phyloP scores from a whole-genome alignment of 2,888 invertebrate species.

The Melieria crassipennis region DNA sequence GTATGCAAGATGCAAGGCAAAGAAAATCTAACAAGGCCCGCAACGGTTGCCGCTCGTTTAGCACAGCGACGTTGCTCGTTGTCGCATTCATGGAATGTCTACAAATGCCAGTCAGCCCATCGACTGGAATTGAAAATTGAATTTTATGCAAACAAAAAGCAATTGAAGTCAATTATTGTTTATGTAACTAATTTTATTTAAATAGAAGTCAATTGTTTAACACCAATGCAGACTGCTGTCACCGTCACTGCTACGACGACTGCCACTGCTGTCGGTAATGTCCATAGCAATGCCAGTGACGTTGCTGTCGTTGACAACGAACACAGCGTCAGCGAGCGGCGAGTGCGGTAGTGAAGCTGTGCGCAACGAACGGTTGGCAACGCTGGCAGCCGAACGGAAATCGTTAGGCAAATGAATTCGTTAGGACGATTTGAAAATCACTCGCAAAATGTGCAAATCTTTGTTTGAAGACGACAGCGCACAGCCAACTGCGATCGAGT shows the following conservation, averaged over 20 bases:
- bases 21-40: too few species aligned
- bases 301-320: slow-evolving; percentile 2
- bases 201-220: slow-evolving; percentile 49
- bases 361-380: not conserved
- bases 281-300: not conserved
- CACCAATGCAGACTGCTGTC: not conserved
- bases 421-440: slow-evolving; percentile 22
- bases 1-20: too few species aligned
- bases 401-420: slow-evolving; percentile 28
- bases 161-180: slow-evolving; percentile 59
- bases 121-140: slow-evolving; percentile 47
- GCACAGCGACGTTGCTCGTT: too few species aligned
- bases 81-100: too few species aligned
- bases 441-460: slow-evolving; percentile 24
- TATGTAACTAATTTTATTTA: slow-evolving; percentile 57
- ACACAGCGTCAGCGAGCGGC: not conserved
- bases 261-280: too few species aligned
- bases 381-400: slow-evolving; percentile 9
- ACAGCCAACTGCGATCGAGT: not conserved
- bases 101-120: slow-evolving; percentile 16
- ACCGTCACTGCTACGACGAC: too few species aligned
- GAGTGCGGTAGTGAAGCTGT: not conserved
- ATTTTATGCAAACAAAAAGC: slow-evolving; percentile 56
- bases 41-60: too few species aligned
- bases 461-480: slow-evolving; percentile 19